Percentiles rank a stretch among this genome's conserved stretches.
phyloP scores from a whole-genome alignment of 1,140 invertebrate species.

The Phthorimaea operculella region DNA sequence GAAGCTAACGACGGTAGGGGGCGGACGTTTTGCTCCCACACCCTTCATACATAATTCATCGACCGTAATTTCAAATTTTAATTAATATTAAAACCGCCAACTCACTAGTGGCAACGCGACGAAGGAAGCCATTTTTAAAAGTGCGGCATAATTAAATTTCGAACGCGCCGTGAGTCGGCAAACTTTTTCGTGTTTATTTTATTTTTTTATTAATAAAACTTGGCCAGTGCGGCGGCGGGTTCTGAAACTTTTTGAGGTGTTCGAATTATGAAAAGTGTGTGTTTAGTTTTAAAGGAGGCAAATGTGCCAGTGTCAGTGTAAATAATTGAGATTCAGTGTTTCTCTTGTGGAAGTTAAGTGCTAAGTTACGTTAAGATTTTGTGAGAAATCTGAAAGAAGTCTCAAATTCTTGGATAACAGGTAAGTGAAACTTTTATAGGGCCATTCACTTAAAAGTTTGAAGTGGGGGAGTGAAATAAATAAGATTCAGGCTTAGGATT shows the following conservation, averaged over 20 bases:
- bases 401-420: background rate
- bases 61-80: background rate
- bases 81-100: conserved; percentile 1
- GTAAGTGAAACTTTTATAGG: background rate
- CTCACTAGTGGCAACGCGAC: background rate
- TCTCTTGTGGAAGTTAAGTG: background rate
- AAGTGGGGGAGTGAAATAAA: background rate
- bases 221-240: background rate
- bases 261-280: background rate
- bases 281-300: background rate
- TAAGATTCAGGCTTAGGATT: background rate
- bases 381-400: background rate
- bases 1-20: background rate
- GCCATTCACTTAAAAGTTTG: background rate
- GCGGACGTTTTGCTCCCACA: background rate
- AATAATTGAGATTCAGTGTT: background rate
- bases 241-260: background rate
- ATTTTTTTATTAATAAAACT: background rate
- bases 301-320: background rate
- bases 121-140: background rate
- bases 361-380: background rate
- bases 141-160: background rate
- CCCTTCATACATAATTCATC: background rate
- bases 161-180: background rate
- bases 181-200: background rate